A percentile compares a stretch with the other conserved stretches of the same genome.
phyloP scores from a whole-genome alignment of 1,140 invertebrate genomes.

The Condylostylus longicornis region DNA sequence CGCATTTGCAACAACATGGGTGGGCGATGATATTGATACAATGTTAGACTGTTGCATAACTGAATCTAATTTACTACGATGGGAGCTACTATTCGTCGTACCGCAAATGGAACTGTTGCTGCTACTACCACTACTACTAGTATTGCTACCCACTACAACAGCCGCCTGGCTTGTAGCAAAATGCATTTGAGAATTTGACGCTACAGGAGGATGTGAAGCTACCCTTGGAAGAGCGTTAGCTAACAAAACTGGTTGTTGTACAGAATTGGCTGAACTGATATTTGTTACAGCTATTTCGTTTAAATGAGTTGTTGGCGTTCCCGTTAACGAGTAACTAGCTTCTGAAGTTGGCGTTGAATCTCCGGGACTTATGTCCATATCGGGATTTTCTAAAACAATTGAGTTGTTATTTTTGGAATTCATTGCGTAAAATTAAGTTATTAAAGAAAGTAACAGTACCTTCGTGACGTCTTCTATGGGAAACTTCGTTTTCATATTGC shows the following conservation, averaged over 20 bases:
- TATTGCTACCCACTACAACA: conserved; percentile 4
- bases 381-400: conserved; percentile 40
- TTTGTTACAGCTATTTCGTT: conserved; percentile 12
- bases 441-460: conserved; percentile 13
- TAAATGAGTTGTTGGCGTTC: conserved; percentile 24
- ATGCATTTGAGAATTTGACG: conserved; percentile 10
- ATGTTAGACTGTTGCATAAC: no score
- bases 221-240: conserved; percentile 55
- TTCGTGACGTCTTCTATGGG: conserved; percentile 29
- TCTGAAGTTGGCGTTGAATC: conserved; percentile 66
- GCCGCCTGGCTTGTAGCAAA: conserved; percentile 8
- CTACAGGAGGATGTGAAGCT: conserved; percentile 38
- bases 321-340: conserved; percentile 35
- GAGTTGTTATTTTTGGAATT: no score
- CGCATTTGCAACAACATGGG: conserved; percentile 9
- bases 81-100: no score
- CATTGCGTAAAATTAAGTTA: neutral
- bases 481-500: conserved; percentile 28
- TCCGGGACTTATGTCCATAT: conserved; percentile 78
- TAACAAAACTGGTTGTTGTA: conserved; percentile 34
- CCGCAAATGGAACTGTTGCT: no score
- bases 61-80: no score
- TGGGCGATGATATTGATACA: conserved; percentile 16
- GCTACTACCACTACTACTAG: conserved; percentile 11
- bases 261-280: conserved; percentile 9